Base-by-base conservation (phyloP, 2,797 vertebrate genomes). In the Sebastes dallii region DNA sequence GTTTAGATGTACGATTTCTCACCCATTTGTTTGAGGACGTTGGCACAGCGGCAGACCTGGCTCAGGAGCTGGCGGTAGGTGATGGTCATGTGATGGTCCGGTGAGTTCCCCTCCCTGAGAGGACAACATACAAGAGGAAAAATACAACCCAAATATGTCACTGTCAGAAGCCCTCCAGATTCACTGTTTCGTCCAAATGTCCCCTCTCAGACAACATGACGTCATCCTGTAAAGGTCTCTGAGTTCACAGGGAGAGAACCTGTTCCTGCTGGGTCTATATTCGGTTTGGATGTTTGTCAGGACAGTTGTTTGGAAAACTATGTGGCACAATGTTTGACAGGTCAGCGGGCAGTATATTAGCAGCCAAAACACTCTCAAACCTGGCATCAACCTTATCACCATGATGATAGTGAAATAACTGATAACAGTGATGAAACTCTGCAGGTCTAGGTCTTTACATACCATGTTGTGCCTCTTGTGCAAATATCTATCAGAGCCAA, bases 91-190 rank as follows among this genome's bases (percentile, higher is more conserved):
- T 94, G 92, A 74, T 96, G 91, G 75, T 94, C 92, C 3, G 96
- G 93, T 18, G 93, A 94, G 92, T 97, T 97, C 29, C 96, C 96
- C 70, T 96, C 96, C 96, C 96, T 97, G 82, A 52, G 83, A 75
- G 78, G 70, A 78, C 30, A 52, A 75, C 12, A 74, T 0, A 56
- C 8, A 70, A 54, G 4, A 72, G 10, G 0, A 78, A 3, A 88
- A 70, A 73, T 27, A 34, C 42, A 67, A 24, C 3, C 3, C 50
- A 16, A 75, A 54, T 66, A 6, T 59, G 25, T 74, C 10, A 56
- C 2, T 62, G 14, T 46, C 42, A 46, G 42, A 46, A 46, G 0
- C 42, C 42, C 14, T 46, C 42, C 42, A 46, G 42, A 46, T 14
- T 46, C 22, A 58, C 36, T 20, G 3, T 32, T 25, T 46, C 25